Evolutionary conservation across 2,797 vertebrate genomes (phyloP).

Genomic region (Halcyon chelicuti): DNA sequence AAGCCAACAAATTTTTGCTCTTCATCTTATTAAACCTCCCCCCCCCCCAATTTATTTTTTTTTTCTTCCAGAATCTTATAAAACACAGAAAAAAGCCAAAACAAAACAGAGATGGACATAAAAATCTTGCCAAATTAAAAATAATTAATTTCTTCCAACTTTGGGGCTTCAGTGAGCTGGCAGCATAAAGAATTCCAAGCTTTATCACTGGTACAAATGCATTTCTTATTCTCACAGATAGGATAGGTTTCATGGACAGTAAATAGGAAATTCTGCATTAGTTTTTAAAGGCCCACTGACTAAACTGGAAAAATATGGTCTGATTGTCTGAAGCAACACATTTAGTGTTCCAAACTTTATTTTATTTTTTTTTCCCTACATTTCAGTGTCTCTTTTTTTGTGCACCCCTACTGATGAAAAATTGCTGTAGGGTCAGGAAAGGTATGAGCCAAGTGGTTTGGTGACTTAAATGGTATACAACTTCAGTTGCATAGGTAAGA

Average conservation of each 20-base stretch:
- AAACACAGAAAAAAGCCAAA: neutral
- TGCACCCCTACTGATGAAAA: neutral
- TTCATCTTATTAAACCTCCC: neutral
- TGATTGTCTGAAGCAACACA: neutral
- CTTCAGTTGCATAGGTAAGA: neutral
- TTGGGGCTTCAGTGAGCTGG: neutral
- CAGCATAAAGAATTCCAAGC: neutral
- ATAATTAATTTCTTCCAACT: neutral
- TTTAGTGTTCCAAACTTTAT: neutral
- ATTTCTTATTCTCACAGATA: neutral
- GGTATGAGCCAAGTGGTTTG: neutral
- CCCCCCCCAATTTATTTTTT: neutral
- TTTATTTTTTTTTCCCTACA: neutral
- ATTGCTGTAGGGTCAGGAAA: neutral
- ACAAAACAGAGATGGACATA: neutral
- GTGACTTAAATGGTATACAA: neutral
- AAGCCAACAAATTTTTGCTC: neutral
- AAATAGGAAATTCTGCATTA: neutral
- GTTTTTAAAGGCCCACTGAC: neutral
- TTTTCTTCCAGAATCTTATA: neutral
- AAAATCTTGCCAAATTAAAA: neutral
- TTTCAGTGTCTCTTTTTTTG: neutral
- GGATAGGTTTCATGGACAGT: neutral
- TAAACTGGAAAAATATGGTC: neutral
- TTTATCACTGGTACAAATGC: neutral